Evolutionary conservation across 2,797 vertebrate genomes (phyloP).

Genomic region (Pangasius larnaudii): DNA sequence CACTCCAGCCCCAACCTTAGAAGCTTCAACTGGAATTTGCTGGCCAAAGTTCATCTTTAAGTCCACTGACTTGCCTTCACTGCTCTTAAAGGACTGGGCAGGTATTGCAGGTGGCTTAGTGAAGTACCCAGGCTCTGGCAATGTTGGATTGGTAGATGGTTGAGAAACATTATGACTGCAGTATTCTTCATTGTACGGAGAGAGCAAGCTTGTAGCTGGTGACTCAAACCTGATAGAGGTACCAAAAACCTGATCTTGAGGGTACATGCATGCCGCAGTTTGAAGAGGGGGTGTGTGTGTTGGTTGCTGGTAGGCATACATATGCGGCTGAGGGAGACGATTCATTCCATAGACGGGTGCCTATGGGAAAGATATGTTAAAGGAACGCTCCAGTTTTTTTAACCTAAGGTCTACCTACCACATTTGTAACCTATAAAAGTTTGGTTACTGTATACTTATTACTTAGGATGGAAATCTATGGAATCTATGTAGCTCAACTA

Average conservation of each 20-base stretch:
- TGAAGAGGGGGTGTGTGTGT: conserved; percentile 93
- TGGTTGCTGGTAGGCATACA: conserved; percentile 89
- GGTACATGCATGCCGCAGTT: conserved; percentile 88
- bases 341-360: conserved; percentile 90
- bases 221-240: conserved; percentile 90
- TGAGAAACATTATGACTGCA: conserved; percentile 85
- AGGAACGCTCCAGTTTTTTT: neutral
- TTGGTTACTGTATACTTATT: no score
- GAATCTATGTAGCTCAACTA: neutral
- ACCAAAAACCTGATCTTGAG: conserved; percentile 89
- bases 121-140: conserved; percentile 97
- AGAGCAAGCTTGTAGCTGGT: conserved; percentile 85
- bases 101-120: conserved; percentile 83
- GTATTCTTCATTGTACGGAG: conserved; percentile 91
- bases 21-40: conserved; percentile 77
- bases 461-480: neutral
- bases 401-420: neutral
- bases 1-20: conserved; percentile 76
- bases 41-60: conserved; percentile 87
- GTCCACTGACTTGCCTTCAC: conserved; percentile 83
- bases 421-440: neutral
- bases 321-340: conserved; percentile 90
- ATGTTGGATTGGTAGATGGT: conserved; percentile 85
- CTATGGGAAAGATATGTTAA: conserved; percentile 66
- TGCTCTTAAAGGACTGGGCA: conserved; percentile 78